Evolutionary conservation across 2,797 vertebrate genomes (phyloP), one percentile per base, ranked within the genome.

Genomic region (Phylloscopus collybita): DNA sequence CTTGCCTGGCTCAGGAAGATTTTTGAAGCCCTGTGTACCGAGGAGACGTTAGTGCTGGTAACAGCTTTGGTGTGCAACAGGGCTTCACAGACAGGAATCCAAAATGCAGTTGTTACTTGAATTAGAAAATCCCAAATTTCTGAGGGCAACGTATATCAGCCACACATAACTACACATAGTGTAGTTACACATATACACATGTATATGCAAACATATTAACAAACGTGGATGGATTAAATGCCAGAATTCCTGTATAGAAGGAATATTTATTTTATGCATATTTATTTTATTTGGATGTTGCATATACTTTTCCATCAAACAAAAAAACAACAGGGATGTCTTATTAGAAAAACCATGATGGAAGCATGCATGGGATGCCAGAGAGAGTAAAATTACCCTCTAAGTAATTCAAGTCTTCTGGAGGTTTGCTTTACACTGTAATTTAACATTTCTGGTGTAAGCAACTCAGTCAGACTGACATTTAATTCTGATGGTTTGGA

Each of bases 361-460:
- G 62, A 85, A 83, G 59, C 6, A 70, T 10, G 6, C 64, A 44
- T 25, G 34, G 56, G 38, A 49, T 82, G 34, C 90, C 71, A 59
- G 74, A 95, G 73, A 86, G 44, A 62, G 57, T 27, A 59, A 95
- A 96, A 96, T 90, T 88, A 76, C 75, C 32, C 60, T 86, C 50
- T 69, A 61, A 85, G 92, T 50, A 90, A 87, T 82, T 85, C 19
- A 47, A 71, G 42, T 64, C 75, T 84, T 91, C 76, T 59, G 11
- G 74, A 85, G 71, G 53, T 80, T 97, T 93, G 30, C 16, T 93
- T 72, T 92, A 92, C 78, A 85, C 80, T 93, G 64, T 90, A 96
- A 97, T 97, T 95, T 95, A 85, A 60, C 60, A 67, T 95, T 95
- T 71, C 86, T 93, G 29, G 78, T 74, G 61, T 60, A 95, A 96